These are phyloP conservation scores for Sylvilagus floridanus DNA, from an alignment of 2,797 vertebrate genomes.

Conservation along the genomic window DNA sequence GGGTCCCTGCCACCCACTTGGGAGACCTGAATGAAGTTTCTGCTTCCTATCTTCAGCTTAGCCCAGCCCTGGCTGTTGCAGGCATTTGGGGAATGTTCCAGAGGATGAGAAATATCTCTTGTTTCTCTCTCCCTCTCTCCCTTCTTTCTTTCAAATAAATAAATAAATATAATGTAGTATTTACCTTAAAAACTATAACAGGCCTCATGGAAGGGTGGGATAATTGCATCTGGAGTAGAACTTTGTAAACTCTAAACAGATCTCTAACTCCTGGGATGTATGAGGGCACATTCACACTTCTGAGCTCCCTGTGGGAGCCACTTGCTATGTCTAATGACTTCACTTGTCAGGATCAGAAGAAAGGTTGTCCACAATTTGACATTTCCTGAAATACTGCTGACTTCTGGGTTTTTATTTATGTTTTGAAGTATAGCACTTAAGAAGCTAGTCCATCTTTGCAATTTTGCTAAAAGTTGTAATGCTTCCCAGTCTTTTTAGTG, in stretches of 20 bases:
- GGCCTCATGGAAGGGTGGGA: neutral
- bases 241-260: neutral
- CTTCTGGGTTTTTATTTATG: constrained; percentile 2
- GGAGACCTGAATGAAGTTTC: no score
- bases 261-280: neutral
- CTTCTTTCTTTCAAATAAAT: no score
- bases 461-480: neutral
- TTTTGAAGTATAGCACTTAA: neutral
- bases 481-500: neutral
- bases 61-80: no score
- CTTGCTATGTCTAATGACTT: constrained; percentile 23
- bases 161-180: no score
- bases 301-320: neutral
- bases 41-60: no score
- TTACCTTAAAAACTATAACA: neutral
- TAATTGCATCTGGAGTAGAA: neutral
- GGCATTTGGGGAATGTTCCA: no score
- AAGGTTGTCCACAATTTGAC: neutral
- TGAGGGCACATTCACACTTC: neutral
- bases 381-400: constrained; percentile 42
- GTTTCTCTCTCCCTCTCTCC: no score
- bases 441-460: neutral
- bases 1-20: no score
- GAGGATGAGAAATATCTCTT: no score
- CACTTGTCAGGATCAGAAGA: neutral